A percentile compares a stretch with the other conserved stretches of the same genome.
Conservation (phyloP, 2,888 invertebrate genomes). For the Andrena marginata region DNA sequence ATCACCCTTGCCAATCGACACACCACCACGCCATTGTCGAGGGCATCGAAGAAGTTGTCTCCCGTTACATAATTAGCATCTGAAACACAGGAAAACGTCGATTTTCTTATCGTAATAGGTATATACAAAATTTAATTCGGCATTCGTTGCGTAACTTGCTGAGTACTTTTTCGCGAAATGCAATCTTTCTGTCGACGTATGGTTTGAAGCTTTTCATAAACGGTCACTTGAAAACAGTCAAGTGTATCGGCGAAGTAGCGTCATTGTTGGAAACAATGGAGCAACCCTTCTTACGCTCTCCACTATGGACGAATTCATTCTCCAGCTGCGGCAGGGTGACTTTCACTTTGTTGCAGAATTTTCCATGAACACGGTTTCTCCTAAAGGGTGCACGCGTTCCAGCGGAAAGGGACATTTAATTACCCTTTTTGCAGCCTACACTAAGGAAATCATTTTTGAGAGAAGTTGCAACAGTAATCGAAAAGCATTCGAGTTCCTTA, state of each 20-base stretch:
- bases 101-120: not conserved
- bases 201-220: conserved; percentile 28
- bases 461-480: too few species aligned
- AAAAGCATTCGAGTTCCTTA: too few species aligned
- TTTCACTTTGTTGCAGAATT: conserved; percentile 34
- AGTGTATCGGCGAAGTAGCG: conserved; percentile 56
- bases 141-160: not conserved
- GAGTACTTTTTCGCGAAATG: not conserved
- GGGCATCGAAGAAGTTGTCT: conserved; percentile 92
- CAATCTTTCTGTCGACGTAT: conserved; percentile 7
- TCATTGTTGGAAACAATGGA: conserved; percentile 55
- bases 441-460: too few species aligned
- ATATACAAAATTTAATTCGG: not conserved
- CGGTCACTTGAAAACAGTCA: conserved; percentile 36
- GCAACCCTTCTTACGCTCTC: conserved; percentile 21
- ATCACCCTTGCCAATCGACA: conserved; percentile 93
- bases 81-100: conserved; percentile 83
- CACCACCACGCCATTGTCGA: conserved; percentile 94
- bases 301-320: conserved; percentile 31
- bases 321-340: conserved; percentile 20
- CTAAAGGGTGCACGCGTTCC: not conserved
- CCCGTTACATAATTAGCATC: conserved; percentile 91
- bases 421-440: not conserved
- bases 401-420: conserved; percentile 12
- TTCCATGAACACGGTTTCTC: not conserved